phyloP scores from a whole-genome alignment of 2,113 vertebrate species.

The Casuarius casuarius region DNA sequence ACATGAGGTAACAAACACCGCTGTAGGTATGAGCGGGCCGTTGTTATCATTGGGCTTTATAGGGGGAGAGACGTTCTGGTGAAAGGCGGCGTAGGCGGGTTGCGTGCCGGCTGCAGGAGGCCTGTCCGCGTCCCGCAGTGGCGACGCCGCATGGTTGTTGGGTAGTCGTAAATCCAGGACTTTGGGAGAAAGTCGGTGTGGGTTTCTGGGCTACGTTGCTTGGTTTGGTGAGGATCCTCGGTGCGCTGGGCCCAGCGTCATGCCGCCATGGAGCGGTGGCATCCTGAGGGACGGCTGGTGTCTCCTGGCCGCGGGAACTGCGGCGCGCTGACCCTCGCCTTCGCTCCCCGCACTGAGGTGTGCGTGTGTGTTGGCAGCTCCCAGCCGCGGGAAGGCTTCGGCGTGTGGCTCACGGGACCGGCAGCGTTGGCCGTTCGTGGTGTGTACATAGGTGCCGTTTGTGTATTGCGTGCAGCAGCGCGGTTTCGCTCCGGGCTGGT shows the following conservation, averaged over 20 bases:
- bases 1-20: neutral
- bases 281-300: neutral
- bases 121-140: no score
- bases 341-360: neutral
- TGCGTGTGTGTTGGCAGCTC: neutral
- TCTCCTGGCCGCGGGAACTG: rapidly evolving
- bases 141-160: neutral
- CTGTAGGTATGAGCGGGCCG: neutral
- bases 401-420: neutral
- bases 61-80: neutral
- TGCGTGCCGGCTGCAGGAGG: no score
- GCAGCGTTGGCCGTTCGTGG: neutral
- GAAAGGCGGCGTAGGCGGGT: rapidly evolving
- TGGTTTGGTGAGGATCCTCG: neutral
- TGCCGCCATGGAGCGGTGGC: no score
- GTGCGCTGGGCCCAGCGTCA: neutral
- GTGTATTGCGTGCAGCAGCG: rapidly evolving
- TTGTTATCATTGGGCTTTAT: neutral
- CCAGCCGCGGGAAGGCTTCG: neutral
- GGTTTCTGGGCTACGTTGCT: neutral
- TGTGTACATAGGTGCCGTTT: neutral
- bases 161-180: neutral
- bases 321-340: rapidly evolving
- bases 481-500: neutral
- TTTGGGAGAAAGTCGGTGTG: no score